These are phyloP conservation scores for Ennomos erosarius DNA, from an alignment of 2,888 invertebrate genomes.

Conservation along the genomic window DNA sequence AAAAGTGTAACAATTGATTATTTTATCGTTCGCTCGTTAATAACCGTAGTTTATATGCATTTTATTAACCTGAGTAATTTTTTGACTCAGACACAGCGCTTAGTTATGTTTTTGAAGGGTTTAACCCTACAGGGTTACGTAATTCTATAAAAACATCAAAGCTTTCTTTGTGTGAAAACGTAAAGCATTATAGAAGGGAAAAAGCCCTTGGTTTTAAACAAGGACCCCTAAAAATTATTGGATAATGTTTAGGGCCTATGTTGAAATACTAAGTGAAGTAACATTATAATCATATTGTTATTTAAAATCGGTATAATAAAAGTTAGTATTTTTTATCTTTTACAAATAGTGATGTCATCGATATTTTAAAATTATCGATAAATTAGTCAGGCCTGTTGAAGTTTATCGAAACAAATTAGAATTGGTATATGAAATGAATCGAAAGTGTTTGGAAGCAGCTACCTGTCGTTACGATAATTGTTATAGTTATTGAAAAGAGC, in stretches of 20 bases:
- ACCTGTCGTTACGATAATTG: slow-evolving; percentile 4
- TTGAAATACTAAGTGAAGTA: slow-evolving; percentile 15
- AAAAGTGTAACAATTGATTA: too few relatives aligned
- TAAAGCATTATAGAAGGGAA: too few relatives aligned
- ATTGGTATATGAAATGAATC: slow-evolving; percentile 1
- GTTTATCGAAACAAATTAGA: slow-evolving; percentile 16
- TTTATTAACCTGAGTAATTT: too few relatives aligned
- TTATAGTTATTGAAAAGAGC: slow-evolving; percentile 10
- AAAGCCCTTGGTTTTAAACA: too few relatives aligned
- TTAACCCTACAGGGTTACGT: too few relatives aligned
- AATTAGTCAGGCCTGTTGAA: slow-evolving; percentile 4
- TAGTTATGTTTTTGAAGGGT: too few relatives aligned
- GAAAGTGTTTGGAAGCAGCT: slow-evolving; percentile 3
- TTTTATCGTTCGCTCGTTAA: too few relatives aligned
- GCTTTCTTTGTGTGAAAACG: too few relatives aligned
- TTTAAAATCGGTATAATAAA: slow-evolving; percentile 17
- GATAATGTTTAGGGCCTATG: slow-evolving; percentile 10
- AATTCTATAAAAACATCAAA: too few relatives aligned
- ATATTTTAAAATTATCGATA: slow-evolving; percentile 10
- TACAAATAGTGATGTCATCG: slow-evolving; percentile 20
- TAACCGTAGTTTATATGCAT: too few relatives aligned
- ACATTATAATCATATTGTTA: slow-evolving; percentile 12
- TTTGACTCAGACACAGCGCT: too few relatives aligned
- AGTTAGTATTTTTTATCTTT: slow-evolving; percentile 16
- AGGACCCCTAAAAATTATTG: too few relatives aligned